Evolutionary conservation across 2,797 vertebrate genomes (phyloP).

Genomic region (Chaetophractus vellerosus): DNA sequence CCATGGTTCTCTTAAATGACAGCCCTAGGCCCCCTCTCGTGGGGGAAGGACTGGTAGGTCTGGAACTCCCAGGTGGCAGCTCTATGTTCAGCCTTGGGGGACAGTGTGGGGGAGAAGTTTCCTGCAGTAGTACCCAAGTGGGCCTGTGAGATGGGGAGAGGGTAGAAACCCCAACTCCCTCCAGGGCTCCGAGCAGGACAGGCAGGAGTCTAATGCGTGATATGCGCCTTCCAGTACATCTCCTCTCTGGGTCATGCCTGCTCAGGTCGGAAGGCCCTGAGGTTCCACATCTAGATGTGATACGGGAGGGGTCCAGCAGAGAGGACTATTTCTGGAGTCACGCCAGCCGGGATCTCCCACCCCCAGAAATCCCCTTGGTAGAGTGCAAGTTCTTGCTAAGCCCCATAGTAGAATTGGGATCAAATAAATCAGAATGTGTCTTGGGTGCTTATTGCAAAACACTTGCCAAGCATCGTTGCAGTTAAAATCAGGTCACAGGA

Average conservation of each 20-base stretch:
- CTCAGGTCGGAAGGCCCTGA: background rate
- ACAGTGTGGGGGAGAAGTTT: accelerated
- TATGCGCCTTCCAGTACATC: background rate
- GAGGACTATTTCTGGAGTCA: background rate
- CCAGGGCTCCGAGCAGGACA: background rate
- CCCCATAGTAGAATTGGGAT: background rate
- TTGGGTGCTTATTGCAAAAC: background rate
- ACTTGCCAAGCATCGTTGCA: background rate
- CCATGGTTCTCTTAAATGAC: background rate
- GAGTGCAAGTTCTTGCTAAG: background rate
- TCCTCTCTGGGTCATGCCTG: background rate
- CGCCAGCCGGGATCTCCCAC: no score
- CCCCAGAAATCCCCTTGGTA: background rate
- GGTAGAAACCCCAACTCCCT: background rate
- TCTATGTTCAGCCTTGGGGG: background rate
- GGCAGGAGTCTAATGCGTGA: background rate
- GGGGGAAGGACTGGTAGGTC: background rate
- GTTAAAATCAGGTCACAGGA: background rate
- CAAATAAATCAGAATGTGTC: background rate
- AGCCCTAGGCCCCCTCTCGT: background rate
- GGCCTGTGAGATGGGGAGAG: background rate
- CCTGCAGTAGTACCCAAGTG: background rate
- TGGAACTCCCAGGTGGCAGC: background rate
- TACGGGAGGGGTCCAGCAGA: accelerated
- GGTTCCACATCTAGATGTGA: background rate